A percentile compares a stretch with the other conserved stretches of the same genome.
Conservation (phyloP, 2,888 invertebrate genomes). For the Lomographa bimaculata region DNA sequence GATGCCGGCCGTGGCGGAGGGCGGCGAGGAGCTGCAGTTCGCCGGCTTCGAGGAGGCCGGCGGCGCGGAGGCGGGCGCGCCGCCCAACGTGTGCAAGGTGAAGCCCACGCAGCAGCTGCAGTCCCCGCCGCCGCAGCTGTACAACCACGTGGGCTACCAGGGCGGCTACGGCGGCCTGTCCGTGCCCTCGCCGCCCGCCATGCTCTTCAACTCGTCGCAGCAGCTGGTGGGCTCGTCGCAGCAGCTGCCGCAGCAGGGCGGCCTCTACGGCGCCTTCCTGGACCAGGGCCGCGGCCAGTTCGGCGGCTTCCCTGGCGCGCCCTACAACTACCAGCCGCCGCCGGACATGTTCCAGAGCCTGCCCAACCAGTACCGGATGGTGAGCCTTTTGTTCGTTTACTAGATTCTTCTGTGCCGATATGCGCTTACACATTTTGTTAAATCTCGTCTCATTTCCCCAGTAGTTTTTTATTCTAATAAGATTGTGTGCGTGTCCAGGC, state of each 20-base stretch:
- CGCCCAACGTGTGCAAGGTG: conserved; percentile 91
- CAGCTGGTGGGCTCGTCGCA: conserved; percentile 80
- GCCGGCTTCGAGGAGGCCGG: conserved; percentile 70
- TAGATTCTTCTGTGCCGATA: not conserved
- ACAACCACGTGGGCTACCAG: conserved; percentile 89
- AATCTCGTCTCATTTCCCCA: too few species aligned
- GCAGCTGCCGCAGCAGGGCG: conserved; percentile 87
- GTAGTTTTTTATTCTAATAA: too few species aligned
- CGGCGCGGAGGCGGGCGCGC: conserved; percentile 76
- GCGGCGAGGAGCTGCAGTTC: conserved; percentile 75
- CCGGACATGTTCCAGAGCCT: conserved; percentile 79
- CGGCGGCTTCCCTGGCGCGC: conserved; percentile 89
- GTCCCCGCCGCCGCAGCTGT: conserved; percentile 86
- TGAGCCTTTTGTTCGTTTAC: conserved; percentile 38
- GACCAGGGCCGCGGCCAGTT: conserved; percentile 91
- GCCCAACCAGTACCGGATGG: conserved; percentile 77
- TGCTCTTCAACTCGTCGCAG: conserved; percentile 91
- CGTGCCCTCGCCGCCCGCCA: conserved; percentile 93
- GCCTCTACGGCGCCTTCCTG: conserved; percentile 92
- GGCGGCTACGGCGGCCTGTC: conserved; percentile 90
- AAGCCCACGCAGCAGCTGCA: conserved; percentile 92
- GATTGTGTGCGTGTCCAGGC: conserved; percentile 40
- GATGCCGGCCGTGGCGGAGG: conserved; percentile 88
- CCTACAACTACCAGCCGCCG: conserved; percentile 91
- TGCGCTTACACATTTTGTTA: too few species aligned